Conservation (phyloP, 2,888 invertebrate genomes). For the Nemapogon koenigi region DNA sequence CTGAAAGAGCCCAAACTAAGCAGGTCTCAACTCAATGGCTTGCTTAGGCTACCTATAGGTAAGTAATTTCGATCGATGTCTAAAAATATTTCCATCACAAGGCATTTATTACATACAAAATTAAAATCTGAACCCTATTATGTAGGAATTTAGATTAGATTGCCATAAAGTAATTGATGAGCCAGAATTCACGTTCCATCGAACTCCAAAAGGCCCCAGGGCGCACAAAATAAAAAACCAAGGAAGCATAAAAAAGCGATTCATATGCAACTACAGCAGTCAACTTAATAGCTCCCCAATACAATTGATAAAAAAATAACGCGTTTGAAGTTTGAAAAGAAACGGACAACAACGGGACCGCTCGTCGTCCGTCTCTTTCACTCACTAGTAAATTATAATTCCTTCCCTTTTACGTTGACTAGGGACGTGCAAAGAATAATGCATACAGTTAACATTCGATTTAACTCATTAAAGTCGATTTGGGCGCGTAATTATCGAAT, state of each 20-base stretch:
- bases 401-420: background rate
- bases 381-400: background rate
- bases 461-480: conserved; percentile 25
- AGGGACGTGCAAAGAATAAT: conserved; percentile 10
- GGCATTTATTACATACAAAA: no score
- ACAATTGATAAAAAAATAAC: conserved; percentile 9
- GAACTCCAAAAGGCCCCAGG: no score
- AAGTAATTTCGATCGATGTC: no score
- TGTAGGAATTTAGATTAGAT: no score
- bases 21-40: no score
- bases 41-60: no score
- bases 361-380: conserved; percentile 1
- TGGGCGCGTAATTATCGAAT: conserved; percentile 17
- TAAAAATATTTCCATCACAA: no score
- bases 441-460: conserved; percentile 23
- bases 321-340: conserved; percentile 4
- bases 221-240: no score
- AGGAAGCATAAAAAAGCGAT: conserved; percentile 3
- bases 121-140: no score
- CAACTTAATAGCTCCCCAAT: conserved; percentile 7
- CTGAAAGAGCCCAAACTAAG: no score
- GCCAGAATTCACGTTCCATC: no score
- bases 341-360: conserved; percentile 5
- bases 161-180: no score
- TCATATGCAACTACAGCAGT: conserved; percentile 7